A percentile compares a stretch with the other conserved stretches of the same genome.
These are phyloP conservation scores for Micronycteris hirsuta DNA, from an alignment of 2,113 vertebrate genomes.

Conservation along the genomic window DNA sequence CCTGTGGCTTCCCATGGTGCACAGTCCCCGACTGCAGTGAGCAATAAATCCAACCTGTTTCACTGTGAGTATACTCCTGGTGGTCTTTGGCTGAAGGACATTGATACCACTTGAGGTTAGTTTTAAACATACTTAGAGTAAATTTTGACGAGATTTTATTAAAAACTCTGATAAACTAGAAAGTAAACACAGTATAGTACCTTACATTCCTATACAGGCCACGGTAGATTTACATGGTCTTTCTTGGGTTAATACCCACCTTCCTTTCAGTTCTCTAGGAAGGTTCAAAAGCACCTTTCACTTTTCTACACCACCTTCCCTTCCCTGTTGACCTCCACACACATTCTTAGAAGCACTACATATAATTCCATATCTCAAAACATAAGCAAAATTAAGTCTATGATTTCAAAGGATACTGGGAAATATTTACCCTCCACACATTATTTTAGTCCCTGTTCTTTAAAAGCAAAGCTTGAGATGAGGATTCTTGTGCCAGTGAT, in stretches of 20 bases:
- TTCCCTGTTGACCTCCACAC: not conserved
- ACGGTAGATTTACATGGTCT: not conserved
- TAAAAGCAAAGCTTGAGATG: not conserved
- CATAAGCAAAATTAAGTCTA: not conserved
- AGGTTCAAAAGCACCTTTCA: not conserved
- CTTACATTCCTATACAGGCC: not conserved
- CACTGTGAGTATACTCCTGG: not conserved
- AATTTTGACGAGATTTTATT: not conserved
- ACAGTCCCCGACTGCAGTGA: not conserved
- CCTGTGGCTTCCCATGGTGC: not conserved
- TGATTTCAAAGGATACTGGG: not conserved
- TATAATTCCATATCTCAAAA: not conserved
- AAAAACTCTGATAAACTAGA: not conserved
- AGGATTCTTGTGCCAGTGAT: not conserved
- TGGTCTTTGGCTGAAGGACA: not conserved
- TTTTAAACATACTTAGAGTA: not conserved
- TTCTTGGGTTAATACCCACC: not conserved
- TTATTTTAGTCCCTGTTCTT: not conserved
- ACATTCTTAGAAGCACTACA: not conserved
- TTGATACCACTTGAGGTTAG: not conserved
- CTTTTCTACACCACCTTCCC: not conserved
- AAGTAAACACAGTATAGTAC: not conserved
- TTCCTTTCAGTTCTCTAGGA: not conserved
- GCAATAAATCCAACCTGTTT: not conserved
- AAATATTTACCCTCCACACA: not conserved